Evolutionary conservation across 2,888 invertebrate genomes (phyloP).

Genomic region (Tortricodes alternella): DNA sequence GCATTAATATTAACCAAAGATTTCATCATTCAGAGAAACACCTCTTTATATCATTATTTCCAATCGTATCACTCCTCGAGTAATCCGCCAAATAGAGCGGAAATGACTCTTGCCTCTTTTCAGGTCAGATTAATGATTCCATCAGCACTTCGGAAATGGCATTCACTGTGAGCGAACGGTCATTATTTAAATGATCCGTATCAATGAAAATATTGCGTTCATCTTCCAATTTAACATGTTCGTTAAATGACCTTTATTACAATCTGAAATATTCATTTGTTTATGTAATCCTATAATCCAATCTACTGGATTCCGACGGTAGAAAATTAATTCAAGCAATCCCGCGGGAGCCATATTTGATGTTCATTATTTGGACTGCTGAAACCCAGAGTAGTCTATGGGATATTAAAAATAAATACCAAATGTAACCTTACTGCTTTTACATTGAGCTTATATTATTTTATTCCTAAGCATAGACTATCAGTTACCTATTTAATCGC

Average conservation of each 20-base stretch:
- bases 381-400: too few relatives aligned
- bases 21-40: too few relatives aligned
- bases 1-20: too few relatives aligned
- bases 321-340: neutral
- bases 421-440: too few relatives aligned
- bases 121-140: slow-evolving; percentile 20
- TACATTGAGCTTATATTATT: too few relatives aligned
- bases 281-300: neutral
- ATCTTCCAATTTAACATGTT: neutral
- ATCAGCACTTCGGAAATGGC: slow-evolving; percentile 27
- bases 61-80: neutral
- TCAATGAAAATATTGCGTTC: neutral
- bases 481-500: too few relatives aligned
- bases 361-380: neutral
- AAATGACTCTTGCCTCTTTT: slow-evolving; percentile 8
- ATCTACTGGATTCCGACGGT: neutral
- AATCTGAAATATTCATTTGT: neutral
- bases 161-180: neutral
- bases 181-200: slow-evolving; percentile 17
- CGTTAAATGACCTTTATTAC: neutral
- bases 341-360: neutral
- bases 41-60: neutral
- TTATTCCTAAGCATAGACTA: too few relatives aligned
- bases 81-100: slow-evolving; percentile 13
- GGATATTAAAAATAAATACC: too few relatives aligned